These are phyloP conservation scores for Parotocinclus haroldoi DNA, from an alignment of 2,797 vertebrate genomes.

Conservation along the genomic window DNA sequence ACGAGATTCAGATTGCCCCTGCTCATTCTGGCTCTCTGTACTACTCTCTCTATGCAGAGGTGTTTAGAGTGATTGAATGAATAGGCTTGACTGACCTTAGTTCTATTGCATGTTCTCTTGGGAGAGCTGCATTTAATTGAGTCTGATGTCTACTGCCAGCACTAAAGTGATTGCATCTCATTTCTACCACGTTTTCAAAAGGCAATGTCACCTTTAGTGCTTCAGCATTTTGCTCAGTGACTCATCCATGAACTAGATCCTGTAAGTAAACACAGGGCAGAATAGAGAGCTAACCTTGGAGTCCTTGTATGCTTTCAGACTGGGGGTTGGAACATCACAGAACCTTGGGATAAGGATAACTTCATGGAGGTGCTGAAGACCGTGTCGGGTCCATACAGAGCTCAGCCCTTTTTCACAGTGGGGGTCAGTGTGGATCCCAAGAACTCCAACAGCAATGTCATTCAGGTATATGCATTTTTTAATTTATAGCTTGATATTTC, in stretches of 20 bases:
- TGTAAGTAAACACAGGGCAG: not conserved
- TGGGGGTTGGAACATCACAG: constrained; percentile 91
- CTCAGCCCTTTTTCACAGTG: constrained; percentile 90
- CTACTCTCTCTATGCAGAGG: not conserved
- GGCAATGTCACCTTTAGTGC: no score
- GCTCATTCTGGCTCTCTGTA: not conserved
- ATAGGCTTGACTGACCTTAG: constrained; percentile 19
- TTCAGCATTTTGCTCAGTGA: not conserved
- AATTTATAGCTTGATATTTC: no score
- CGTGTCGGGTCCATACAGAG: constrained; percentile 88
- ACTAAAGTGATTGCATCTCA: constrained; percentile 5
- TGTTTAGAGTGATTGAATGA: constrained; percentile 33
- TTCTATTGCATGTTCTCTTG: constrained; percentile 21
- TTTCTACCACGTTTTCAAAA: no score
- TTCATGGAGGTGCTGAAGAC: constrained; percentile 93
- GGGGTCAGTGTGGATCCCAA: constrained; percentile 90
- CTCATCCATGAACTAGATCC: not conserved
- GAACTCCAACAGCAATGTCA: constrained; percentile 94
- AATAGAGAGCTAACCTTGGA: not conserved
- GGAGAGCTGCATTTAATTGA: constrained; percentile 31
- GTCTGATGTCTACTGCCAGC: constrained; percentile 25
- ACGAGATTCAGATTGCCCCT: not conserved
- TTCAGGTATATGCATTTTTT: constrained; percentile 76
- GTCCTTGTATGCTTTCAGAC: constrained; percentile 66
- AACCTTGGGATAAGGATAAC: constrained; percentile 88